phyloP scores from a whole-genome alignment of 1,140 invertebrate species.

The Galleria mellonella region DNA sequence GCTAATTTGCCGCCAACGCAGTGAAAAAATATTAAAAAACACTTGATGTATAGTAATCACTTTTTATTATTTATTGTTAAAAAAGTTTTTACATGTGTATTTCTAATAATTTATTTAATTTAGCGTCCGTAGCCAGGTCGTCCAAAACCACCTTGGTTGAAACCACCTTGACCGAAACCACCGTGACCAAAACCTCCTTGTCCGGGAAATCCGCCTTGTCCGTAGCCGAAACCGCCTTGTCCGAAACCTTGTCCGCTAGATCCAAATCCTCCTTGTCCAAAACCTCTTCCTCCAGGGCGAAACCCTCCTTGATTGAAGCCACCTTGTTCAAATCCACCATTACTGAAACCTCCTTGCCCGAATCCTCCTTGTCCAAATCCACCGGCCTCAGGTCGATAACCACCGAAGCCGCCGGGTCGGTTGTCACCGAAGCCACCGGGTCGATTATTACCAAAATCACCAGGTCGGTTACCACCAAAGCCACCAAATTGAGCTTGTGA shows the following conservation, averaged over 20 bases:
- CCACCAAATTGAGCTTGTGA: not conserved
- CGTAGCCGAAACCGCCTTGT: conserved; percentile 2
- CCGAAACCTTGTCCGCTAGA: not conserved
- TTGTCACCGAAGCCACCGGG: not conserved
- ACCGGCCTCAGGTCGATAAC: not conserved
- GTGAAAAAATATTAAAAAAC: conserved; percentile 1
- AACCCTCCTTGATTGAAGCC: conserved; percentile 9
- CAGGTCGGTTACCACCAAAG: not conserved
- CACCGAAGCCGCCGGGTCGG: conserved; percentile 6
- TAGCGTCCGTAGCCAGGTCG: conserved; percentile 4
- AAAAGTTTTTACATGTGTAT: not conserved
- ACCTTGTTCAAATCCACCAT: conserved; percentile 11
- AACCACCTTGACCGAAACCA: conserved; percentile 6
- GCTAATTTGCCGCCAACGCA: not conserved
- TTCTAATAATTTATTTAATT: not conserved
- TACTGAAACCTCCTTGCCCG: conserved; percentile 9
- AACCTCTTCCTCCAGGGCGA: conserved; percentile 7
- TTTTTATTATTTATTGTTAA: too few species aligned
- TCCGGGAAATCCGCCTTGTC: conserved; percentile 2
- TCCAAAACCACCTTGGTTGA: not conserved
- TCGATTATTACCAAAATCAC: not conserved
- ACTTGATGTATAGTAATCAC: not conserved
- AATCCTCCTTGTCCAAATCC: conserved; percentile 14
- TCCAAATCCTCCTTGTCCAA: conserved; percentile 9
- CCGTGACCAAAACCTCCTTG: conserved; percentile 1